Evolutionary conservation across 2,113 vertebrate genomes (phyloP), one percentile per base, ranked within the genome.

Genomic region (Burhinus oedicnemus): DNA sequence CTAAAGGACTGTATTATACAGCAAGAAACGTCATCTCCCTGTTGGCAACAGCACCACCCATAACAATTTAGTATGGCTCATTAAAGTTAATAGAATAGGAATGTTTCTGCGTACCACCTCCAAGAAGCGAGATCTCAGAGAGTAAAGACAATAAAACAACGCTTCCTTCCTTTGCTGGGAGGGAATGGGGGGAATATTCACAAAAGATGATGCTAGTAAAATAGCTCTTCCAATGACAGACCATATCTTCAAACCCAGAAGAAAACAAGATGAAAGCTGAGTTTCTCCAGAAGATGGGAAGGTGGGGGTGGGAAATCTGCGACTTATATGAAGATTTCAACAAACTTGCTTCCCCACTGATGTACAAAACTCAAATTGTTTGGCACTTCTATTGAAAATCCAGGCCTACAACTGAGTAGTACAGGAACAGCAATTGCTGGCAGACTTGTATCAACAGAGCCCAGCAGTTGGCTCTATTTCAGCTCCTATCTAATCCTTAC

Each of bases 401-500:
- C 81, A 95, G 74, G 74, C 61, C 81, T 89, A 95, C 91, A 91
- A 87, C 92, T 23, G 61, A 91, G 91, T 75, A 79, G 58, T 52
- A 92, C 3, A 92, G 75, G 69, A 95, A 87, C 60, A 95, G 89
- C 77, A 91, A 81, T 87, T 87, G 87, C 91, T 96, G 95, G 80
- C 89, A 93, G 70, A 82, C 91, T 93, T 91, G 91, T 96, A 97
- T 95, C 95, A 94, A 95, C 94, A 76, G 47, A 90, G 68, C 79
- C 95, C 97, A 97, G 95, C 92, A 96, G 89, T 20, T 97, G 91
- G 90, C 90, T 97, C 77, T 78, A 69, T 95, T 97, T 96, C 97
- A 95, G 77, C 58, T 93, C 81, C 95, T 93, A 94, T 93, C 89
- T 97, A 97, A 96, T 97, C 87, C 89, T 93, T 91, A 64, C 75